phyloP scores from a whole-genome alignment of 2,888 invertebrate genomes.

The Cantharis nigra region DNA sequence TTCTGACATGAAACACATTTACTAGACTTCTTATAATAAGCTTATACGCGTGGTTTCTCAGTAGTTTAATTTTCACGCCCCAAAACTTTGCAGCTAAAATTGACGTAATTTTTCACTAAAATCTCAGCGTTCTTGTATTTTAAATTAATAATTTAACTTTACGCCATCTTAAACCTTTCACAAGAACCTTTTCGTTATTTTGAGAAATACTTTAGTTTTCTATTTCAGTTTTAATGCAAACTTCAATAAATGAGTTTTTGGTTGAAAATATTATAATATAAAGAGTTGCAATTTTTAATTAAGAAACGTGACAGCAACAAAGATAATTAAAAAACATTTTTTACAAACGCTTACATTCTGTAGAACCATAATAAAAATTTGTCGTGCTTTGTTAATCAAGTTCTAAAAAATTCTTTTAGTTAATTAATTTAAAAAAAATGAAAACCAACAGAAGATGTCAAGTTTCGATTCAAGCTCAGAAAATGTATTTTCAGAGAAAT shows the following conservation, averaged over 20 bases:
- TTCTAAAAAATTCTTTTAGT: neutral
- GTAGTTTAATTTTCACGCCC: neutral
- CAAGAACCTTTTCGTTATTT: neutral
- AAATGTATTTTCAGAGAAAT: too few relatives aligned
- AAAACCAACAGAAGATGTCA: neutral
- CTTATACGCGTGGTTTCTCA: neutral
- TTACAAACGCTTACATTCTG: neutral
- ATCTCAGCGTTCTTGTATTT: neutral
- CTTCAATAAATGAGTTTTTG: neutral
- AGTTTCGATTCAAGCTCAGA: neutral
- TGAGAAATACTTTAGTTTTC: neutral
- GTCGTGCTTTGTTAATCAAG: neutral
- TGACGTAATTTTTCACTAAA: neutral
- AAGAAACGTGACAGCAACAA: neutral
- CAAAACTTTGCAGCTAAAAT: neutral
- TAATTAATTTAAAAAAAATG: neutral
- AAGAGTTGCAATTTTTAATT: neutral
- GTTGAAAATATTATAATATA: neutral
- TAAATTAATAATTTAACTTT: neutral
- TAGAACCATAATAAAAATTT: neutral
- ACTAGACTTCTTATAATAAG: neutral
- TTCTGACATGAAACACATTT: neutral
- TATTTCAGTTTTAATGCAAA: neutral
- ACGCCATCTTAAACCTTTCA: neutral
- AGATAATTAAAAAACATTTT: neutral